Percentiles rank a stretch among this genome's conserved stretches.
Conservation (phyloP, 2,888 invertebrate species). For the Monoplex corrugatus region DNA sequence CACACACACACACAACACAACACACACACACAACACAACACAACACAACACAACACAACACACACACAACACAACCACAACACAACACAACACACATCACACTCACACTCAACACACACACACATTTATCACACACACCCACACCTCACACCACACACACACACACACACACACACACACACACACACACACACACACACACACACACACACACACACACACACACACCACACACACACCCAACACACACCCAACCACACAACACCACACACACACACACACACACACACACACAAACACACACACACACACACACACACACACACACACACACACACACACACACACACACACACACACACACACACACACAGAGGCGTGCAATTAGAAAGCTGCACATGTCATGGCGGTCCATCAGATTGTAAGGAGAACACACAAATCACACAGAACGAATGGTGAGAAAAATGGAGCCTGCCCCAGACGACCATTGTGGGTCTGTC, state of each 20-base stretch:
- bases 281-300: not conserved
- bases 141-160: not conserved
- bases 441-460: no score
- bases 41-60: not conserved
- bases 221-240: not conserved
- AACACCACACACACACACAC: not conserved
- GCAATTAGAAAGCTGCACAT: no score
- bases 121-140: no score
- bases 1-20: not conserved
- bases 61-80: no score
- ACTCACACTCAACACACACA: no score
- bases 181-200: not conserved
- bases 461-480: no score
- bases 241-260: not conserved
- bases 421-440: no score
- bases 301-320: not conserved
- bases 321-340: constrained; percentile 4
- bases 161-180: not conserved
- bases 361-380: not conserved
- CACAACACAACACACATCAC: no score
- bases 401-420: no score
- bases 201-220: not conserved
- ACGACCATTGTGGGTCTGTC: no score
- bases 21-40: not conserved
- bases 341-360: not conserved